These are phyloP conservation scores for Panzeria rudis DNA, from an alignment of 2,888 invertebrate genomes.

Conservation along the genomic window DNA sequence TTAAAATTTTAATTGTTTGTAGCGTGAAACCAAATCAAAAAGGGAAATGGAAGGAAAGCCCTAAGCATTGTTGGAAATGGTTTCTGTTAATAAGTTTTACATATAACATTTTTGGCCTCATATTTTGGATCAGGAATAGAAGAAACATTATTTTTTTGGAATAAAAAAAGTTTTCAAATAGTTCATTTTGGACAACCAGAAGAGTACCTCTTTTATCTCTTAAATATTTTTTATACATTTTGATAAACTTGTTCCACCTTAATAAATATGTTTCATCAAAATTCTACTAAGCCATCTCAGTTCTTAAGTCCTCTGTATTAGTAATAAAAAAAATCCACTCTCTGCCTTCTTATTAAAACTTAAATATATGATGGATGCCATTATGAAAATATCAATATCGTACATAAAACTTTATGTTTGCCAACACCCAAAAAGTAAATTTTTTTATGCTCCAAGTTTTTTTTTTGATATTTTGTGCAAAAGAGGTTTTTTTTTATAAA, in stretches of 20 bases:
- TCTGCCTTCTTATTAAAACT: slow-evolving; percentile 33
- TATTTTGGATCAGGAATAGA: too few relatives aligned
- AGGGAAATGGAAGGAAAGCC: too few relatives aligned
- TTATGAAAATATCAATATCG: slow-evolving; percentile 67
- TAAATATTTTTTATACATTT: background rate
- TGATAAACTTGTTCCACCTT: background rate
- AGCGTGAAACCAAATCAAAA: too few relatives aligned
- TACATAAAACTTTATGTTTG: slow-evolving; percentile 70
- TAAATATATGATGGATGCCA: slow-evolving; percentile 63
- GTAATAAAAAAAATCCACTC: background rate
- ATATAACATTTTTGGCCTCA: too few relatives aligned
- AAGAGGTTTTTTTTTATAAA: slow-evolving; percentile 22
- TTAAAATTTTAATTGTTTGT: too few relatives aligned
- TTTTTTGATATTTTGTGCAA: background rate
- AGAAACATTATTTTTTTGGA: too few relatives aligned
- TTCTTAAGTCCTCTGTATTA: background rate
- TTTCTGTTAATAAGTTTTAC: too few relatives aligned
- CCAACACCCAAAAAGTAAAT: slow-evolving; percentile 57
- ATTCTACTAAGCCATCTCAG: background rate
- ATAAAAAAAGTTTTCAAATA: too few relatives aligned
- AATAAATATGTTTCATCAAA: background rate
- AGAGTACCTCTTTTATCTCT: too few relatives aligned
- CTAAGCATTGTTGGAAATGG: too few relatives aligned
- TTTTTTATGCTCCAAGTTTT: slow-evolving; percentile 6
- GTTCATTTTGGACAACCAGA: too few relatives aligned